phyloP scores from a whole-genome alignment of 2,888 invertebrate genomes.

The Troilus luridus region DNA sequence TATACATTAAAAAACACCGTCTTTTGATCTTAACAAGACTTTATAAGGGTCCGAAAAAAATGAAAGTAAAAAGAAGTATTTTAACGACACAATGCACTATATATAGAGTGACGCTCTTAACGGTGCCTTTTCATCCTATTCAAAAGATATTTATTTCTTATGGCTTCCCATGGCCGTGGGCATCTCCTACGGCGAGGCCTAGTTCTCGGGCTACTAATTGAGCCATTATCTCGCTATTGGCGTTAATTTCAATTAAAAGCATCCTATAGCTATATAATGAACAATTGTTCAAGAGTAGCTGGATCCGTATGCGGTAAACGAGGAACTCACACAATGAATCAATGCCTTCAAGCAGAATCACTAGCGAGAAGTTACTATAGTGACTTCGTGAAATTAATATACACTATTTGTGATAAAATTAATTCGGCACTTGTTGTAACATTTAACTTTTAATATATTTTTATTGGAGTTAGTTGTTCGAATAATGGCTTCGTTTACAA shows the following conservation, averaged over 20 bases:
- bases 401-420: too few species aligned
- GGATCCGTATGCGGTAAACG: not conserved
- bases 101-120: conserved; percentile 26
- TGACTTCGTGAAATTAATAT: not conserved
- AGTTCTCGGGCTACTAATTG: not conserved
- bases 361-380: not conserved
- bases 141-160: conserved; percentile 38
- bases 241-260: conserved; percentile 7
- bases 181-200: not conserved
- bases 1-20: not conserved
- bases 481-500: too few species aligned
- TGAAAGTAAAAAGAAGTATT: not conserved
- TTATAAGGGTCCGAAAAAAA: not conserved
- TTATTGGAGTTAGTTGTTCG: too few species aligned
- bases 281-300: not conserved
- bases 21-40: conserved; percentile 43
- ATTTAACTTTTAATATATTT: too few species aligned
- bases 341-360: not conserved
- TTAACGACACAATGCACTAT: conserved; percentile 32
- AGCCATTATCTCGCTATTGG: not conserved
- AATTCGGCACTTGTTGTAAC: too few species aligned
- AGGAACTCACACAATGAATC: conserved; percentile 15
- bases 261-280: not conserved
- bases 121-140: conserved; percentile 44
- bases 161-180: not conserved